Conservation (phyloP, 2,113 vertebrate genomes). For the Callospermophilus lateralis region DNA sequence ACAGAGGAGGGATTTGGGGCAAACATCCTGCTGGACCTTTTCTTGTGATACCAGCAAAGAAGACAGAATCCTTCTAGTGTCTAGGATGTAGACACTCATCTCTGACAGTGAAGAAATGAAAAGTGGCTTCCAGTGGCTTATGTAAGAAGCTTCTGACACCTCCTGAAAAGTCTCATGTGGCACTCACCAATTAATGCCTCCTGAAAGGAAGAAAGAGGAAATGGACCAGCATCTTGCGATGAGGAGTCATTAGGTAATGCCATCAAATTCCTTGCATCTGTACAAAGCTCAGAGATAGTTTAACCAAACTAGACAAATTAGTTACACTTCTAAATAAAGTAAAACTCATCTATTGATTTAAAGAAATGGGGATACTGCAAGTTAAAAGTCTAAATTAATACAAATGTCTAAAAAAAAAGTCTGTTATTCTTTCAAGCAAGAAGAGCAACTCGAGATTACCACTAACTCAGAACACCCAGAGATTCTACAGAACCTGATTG, state of each 20-base stretch:
- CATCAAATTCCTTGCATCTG: slow-evolving; percentile 51
- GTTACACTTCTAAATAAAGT: slow-evolving; percentile 25
- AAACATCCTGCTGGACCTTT: neutral
- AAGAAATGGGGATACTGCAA: neutral
- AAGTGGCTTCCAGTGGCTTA: neutral
- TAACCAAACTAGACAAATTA: slow-evolving; percentile 25
- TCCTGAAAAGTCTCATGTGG: neutral
- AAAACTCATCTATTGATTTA: slow-evolving; percentile 40
- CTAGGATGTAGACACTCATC: neutral
- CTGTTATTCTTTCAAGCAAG: neutral
- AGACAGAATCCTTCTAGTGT: neutral
- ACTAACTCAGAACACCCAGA: neutral
- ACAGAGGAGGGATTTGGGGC: neutral
- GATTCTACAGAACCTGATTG: neutral
- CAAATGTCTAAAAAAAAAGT: neutral
- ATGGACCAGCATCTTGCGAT: slow-evolving; percentile 4
- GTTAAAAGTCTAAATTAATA: neutral
- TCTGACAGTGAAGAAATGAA: slow-evolving; percentile 34
- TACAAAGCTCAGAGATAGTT: slow-evolving; percentile 35
- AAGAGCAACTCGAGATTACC: neutral
- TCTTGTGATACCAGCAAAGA: neutral
- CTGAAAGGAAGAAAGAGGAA: slow-evolving; percentile 33
- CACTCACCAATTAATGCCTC: slow-evolving; percentile 5
- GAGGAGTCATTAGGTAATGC: neutral
- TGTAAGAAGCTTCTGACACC: neutral